Conservation (phyloP, 2,888 invertebrate genomes). For the Chrysolina americana region DNA sequence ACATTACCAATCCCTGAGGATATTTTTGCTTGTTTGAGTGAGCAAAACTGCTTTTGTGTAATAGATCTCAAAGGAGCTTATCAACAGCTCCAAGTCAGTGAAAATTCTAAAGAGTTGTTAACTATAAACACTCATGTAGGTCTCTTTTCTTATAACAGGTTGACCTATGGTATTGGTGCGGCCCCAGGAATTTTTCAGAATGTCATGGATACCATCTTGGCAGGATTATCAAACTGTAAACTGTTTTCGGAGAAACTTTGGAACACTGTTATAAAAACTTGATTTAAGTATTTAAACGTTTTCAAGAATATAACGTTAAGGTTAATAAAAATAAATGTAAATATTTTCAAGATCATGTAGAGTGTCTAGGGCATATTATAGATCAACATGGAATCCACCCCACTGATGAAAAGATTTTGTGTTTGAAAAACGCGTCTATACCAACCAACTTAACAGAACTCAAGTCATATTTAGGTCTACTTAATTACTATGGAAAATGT, state of each 20-base stretch:
- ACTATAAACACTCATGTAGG: conserved; percentile 49
- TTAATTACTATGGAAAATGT: conserved; percentile 51
- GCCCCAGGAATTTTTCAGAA: conserved; percentile 52
- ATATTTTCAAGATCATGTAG: conserved; percentile 29
- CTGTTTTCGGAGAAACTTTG: conserved; percentile 27
- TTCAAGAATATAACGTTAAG: conserved; percentile 26
- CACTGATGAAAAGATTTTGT: conserved; percentile 41
- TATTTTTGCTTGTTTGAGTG: conserved; percentile 56
- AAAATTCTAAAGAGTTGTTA: conserved; percentile 49
- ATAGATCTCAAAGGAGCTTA: conserved; percentile 56
- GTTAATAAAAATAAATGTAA: conserved; percentile 23
- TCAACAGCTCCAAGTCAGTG: conserved; percentile 54
- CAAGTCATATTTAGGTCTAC: conserved; percentile 44
- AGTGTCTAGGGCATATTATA: conserved; percentile 26
- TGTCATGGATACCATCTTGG: conserved; percentile 27
- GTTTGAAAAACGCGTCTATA: conserved; percentile 39
- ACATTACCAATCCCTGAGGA: conserved; percentile 59
- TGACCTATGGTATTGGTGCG: conserved; percentile 26
- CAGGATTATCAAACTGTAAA: conserved; percentile 41
- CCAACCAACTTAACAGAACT: conserved; percentile 45
- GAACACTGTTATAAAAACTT: conserved; percentile 29
- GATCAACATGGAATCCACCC: conserved; percentile 30
- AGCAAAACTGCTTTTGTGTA: conserved; percentile 52
- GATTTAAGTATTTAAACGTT: conserved; percentile 9
- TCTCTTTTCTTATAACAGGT: conserved; percentile 14